A percentile compares a stretch with the other conserved stretches of the same genome.
phyloP scores from a whole-genome alignment of 2,888 invertebrate species.

The Xanthostigma xanthostigma region DNA sequence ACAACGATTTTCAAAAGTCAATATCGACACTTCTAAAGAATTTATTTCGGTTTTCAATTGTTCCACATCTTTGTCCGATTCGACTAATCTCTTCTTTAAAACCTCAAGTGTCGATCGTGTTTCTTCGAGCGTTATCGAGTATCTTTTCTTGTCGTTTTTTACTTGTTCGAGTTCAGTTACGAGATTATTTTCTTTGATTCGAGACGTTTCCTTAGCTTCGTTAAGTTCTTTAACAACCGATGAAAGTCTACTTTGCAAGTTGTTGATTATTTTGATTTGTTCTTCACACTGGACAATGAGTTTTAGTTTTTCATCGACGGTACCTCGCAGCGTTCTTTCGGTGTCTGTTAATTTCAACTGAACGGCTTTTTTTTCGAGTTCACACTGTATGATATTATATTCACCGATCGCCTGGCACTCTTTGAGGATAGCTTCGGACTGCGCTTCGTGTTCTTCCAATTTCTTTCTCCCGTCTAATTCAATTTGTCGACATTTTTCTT shows the following conservation, averaged over 20 bases:
- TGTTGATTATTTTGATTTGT: constrained; percentile 6
- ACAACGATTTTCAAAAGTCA: constrained; percentile 18
- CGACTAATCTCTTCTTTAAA: constrained; percentile 36
- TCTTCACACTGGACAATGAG: neutral
- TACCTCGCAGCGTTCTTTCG: constrained; percentile 9
- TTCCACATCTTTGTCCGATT: constrained; percentile 43
- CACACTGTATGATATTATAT: constrained; percentile 35
- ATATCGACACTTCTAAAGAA: constrained; percentile 20
- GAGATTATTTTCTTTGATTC: constrained; percentile 30
- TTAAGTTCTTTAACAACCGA: constrained; percentile 14
- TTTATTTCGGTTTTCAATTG: constrained; percentile 30
- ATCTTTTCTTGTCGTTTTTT: constrained; percentile 36
- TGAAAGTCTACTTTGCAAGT: constrained; percentile 10
- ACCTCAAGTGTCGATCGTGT: constrained; percentile 43
- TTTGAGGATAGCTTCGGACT: constrained; percentile 32
- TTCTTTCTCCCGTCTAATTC: constrained; percentile 29
- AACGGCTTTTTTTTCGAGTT: constrained; percentile 34
- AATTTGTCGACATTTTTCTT: constrained; percentile 29
- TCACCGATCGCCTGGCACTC: constrained; percentile 39
- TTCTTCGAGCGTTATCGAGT: constrained; percentile 41
- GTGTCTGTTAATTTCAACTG: constrained; percentile 19
- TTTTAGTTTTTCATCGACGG: constrained; percentile 10
- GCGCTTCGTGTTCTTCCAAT: constrained; percentile 28
- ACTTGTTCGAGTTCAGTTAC: constrained; percentile 31
- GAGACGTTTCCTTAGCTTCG: constrained; percentile 8